Evolutionary conservation across 1,140 invertebrate genomes (phyloP).

Genomic region (Leptonema lineaticorne): DNA sequence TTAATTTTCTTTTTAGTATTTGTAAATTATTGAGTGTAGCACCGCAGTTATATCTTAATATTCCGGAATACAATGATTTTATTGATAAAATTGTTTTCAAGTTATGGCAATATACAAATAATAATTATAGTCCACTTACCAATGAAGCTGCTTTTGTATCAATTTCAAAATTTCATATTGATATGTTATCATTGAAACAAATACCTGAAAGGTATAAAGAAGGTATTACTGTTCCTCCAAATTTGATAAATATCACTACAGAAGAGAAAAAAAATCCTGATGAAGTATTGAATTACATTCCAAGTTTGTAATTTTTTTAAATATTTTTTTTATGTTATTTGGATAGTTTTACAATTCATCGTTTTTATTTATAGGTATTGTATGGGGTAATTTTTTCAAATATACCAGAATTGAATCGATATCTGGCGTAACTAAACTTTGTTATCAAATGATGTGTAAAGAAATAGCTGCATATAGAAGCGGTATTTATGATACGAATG

Average conservation of each 20-base stretch:
- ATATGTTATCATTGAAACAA: constrained; percentile 12
- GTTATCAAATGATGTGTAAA: constrained; percentile 4
- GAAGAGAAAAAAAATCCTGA: not conserved
- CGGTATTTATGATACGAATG: constrained; percentile 11
- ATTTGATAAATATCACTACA: not conserved
- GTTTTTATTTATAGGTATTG: constrained; percentile 6
- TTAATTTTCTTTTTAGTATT: constrained; percentile 1
- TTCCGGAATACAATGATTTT: constrained; percentile 10
- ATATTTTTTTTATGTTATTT: not conserved
- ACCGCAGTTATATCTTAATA: not conserved
- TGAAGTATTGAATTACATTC: constrained; percentile 14
- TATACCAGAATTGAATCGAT: not conserved
- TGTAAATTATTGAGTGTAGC: not conserved
- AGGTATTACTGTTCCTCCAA: constrained; percentile 1
- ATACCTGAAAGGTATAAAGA: constrained; percentile 11
- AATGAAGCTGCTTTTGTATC: constrained; percentile 4
- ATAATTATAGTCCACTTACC: not conserved
- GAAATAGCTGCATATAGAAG: constrained; percentile 19
- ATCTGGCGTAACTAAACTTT: not conserved
- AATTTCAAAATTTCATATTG: constrained; percentile 1
- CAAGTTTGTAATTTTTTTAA: constrained; percentile 5
- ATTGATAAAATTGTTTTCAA: not conserved
- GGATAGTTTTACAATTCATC: not conserved
- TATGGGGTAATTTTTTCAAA: constrained; percentile 23
- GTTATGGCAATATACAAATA: constrained; percentile 15